Evolutionary conservation across 2,888 invertebrate species (phyloP), one percentile per base, ranked within the genome.

Genomic region (Drosophila subquinaria): DNA sequence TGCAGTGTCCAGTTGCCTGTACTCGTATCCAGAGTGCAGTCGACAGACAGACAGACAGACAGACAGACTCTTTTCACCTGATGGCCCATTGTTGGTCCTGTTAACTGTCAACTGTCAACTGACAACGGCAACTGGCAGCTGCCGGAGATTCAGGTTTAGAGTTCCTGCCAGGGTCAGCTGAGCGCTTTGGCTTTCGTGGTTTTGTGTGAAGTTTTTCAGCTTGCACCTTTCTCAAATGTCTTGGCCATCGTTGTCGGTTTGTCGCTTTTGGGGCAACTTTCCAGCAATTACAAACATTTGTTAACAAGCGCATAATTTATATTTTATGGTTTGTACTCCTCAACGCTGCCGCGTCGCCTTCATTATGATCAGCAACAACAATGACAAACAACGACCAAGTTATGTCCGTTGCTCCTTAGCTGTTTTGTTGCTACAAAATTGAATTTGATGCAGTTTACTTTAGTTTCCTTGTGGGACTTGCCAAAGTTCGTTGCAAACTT

Each of bases 361-460:
- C 23, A 73, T 69, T 47, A 57, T 69, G 68, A 52, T 36, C 45
- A 42, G 6, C 30, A 30, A 30, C 45, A 60, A 10, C 30, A 27
- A 27, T 27, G 6, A 27, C 27, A 17, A 27, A 47, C 30, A 38
- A 47, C 56, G 56, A 23, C 56, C 57, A 83, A 83, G 67, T 81
- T 82, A 40, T 57, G 51, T 55, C 48, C 65, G 45, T 36, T n/a
- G 38, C 20, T 60, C n/a, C 45, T 33, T 30, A 11, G 47, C 48
- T 69, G 57, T 61, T 62, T 51, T 52, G 40, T 69, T 56, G 51
- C 48, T 55, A 61, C 53, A 71, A 73, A 75, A 73, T 76, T 81
- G 55, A 82, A 81, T 73, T 86, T 69, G 67, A 70, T 83, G 84
- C 81, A 83, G 79, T 86, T 82, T 79, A 68, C 72, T 75, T 83